Evolutionary conservation across 2,113 vertebrate species (phyloP).

Genomic region (Mirounga angustirostris): DNA sequence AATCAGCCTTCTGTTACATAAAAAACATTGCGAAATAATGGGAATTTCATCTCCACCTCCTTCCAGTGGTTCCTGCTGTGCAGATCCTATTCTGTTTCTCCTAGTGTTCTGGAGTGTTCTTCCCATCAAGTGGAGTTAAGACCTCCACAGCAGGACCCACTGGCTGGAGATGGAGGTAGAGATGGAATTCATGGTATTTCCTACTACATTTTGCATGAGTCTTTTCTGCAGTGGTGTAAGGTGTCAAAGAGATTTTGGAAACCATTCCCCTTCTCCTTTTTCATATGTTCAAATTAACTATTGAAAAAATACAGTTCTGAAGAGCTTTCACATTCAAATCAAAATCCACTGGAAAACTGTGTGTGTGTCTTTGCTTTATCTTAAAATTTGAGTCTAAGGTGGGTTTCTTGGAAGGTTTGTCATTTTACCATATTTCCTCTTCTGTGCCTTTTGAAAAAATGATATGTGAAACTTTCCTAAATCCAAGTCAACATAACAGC

Average conservation of each 20-base stretch:
- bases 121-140: background rate
- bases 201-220: background rate
- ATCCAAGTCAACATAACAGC: background rate
- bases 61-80: background rate
- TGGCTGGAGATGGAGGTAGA: background rate
- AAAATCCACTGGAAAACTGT: background rate
- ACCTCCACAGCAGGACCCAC: background rate
- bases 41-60: background rate
- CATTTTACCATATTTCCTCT: background rate
- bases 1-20: background rate
- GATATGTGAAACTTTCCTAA: background rate
- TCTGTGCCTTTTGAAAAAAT: conserved; percentile 12
- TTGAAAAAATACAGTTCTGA: background rate
- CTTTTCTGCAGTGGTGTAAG: background rate
- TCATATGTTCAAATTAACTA: background rate
- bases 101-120: background rate
- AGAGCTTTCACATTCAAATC: background rate
- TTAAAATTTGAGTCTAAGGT: background rate
- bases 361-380: background rate
- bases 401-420: background rate
- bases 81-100: background rate
- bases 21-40: background rate
- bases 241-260: background rate
- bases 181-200: background rate
- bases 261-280: background rate